These are phyloP conservation scores for Onychomys arenicola DNA, from an alignment of 2,797 vertebrate genomes.

Conservation along the genomic window DNA sequence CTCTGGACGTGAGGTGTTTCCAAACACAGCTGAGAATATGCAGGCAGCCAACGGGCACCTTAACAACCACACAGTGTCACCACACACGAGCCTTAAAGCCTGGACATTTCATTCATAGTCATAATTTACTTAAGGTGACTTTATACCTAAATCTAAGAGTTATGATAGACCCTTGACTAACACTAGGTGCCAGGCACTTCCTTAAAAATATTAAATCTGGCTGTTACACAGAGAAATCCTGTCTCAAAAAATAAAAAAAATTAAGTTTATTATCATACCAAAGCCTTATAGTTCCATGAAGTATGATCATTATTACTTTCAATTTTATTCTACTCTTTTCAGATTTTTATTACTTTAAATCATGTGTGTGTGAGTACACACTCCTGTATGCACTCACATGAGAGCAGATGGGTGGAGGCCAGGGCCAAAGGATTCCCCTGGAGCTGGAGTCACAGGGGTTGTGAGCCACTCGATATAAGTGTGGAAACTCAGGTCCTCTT, in stretches of 20 bases:
- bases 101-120: neutral
- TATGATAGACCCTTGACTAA: fast-evolving
- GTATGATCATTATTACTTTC: neutral
- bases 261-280: neutral
- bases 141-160: neutral
- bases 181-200: fast-evolving
- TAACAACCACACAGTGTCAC: neutral
- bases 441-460: neutral
- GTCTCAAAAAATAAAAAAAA: neutral
- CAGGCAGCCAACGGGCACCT: neutral
- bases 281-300: neutral
- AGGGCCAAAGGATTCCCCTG: neutral
- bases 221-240: neutral
- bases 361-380: no score
- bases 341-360: neutral
- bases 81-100: no score
- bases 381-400: fast-evolving
- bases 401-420: neutral
- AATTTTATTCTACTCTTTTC: neutral
- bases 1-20: neutral
- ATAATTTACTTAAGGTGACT: neutral
- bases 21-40: neutral
- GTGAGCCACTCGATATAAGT: neutral
- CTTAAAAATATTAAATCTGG: neutral
- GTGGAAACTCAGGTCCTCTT: neutral